Evolutionary conservation across 1,140 invertebrate genomes (phyloP).

Genomic region (Lamellibrachia luymesi): DNA sequence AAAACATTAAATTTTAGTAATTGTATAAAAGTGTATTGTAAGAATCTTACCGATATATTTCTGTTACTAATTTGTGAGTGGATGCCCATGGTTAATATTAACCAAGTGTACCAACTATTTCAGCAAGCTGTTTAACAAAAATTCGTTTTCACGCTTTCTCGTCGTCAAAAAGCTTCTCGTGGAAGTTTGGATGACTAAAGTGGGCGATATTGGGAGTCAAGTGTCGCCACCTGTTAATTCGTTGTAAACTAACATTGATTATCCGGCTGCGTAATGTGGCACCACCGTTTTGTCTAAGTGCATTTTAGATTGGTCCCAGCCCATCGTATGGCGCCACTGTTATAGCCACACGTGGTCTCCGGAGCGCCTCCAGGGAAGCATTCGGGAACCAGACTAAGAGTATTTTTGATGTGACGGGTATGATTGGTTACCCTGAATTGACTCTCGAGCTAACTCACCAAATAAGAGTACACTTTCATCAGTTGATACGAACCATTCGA

Average conservation of each 20-base stretch:
- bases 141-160: background rate
- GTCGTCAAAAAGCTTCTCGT: background rate
- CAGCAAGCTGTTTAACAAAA: background rate
- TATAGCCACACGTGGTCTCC: too few relatives aligned
- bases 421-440: too few relatives aligned
- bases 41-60: background rate
- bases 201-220: background rate
- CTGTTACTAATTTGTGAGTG: background rate
- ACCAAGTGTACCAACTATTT: background rate
- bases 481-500: too few relatives aligned
- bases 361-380: too few relatives aligned
- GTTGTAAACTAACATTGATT: background rate
- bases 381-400: too few relatives aligned
- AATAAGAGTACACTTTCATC: too few relatives aligned
- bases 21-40: background rate
- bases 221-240: background rate
- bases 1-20: background rate
- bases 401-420: too few relatives aligned
- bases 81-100: background rate
- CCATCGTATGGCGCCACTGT: too few relatives aligned
- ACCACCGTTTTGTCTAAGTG: too few relatives aligned
- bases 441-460: too few relatives aligned
- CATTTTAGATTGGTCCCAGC: too few relatives aligned
- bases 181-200: background rate
- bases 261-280: too few relatives aligned